A percentile compares a stretch with the other conserved stretches of the same genome.
phyloP scores from a whole-genome alignment of 2,113 vertebrate genomes.

The Dromaius novaehollandiae region DNA sequence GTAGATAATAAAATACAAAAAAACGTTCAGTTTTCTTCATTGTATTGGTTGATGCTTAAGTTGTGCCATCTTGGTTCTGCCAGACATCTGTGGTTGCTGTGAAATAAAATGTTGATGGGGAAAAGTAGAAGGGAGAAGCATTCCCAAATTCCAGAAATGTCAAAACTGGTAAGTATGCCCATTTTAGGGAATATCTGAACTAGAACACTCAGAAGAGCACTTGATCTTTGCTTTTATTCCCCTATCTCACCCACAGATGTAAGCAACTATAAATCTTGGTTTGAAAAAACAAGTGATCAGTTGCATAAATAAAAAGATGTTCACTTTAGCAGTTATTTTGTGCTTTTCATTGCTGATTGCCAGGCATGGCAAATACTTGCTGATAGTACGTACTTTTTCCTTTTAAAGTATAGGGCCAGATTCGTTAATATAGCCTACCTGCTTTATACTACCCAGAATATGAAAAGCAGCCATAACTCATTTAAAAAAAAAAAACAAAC shows the following conservation, averaged over 20 bases:
- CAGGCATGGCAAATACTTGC: neutral
- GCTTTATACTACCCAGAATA: neutral
- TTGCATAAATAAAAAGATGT: neutral
- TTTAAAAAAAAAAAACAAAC: neutral
- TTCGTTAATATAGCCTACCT: neutral
- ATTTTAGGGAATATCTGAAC: neutral
- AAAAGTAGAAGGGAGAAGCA: neutral
- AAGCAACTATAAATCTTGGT: neutral
- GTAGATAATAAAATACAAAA: neutral
- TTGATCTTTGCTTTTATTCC: neutral
- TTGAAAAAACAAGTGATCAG: neutral
- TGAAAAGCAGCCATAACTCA: neutral
- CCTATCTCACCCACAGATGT: neutral
- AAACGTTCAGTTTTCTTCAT: neutral
- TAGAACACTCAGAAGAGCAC: neutral
- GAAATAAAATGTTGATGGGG: neutral
- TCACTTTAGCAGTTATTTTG: neutral
- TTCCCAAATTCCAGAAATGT: neutral
- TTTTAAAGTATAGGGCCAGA: neutral
- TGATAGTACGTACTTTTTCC: neutral
- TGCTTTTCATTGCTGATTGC: neutral
- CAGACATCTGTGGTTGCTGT: neutral
- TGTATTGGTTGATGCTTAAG: neutral
- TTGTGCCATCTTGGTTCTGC: neutral
- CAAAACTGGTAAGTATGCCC: neutral